Base-by-base conservation (phyloP, 2,113 vertebrate species). In the Zapornia atra region DNA sequence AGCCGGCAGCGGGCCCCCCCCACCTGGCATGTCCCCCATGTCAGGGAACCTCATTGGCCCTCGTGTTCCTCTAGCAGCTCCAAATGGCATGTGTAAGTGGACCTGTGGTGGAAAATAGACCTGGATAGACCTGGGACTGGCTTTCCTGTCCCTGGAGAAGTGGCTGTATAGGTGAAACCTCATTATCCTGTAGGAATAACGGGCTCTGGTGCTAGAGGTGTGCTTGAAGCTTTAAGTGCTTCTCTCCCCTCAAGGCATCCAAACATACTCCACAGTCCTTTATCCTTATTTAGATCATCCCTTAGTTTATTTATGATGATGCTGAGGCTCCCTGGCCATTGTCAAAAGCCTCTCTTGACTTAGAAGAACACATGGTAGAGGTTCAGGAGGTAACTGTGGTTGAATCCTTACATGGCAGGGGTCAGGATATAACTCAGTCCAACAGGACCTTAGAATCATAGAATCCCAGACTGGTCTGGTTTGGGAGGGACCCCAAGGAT, bases 1-100 rank as follows among this genome's bases (percentile, higher is more conserved):
- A 12, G 48, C 95, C 0, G 88, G 92, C 1, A 36, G 78, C 2
- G 97, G 80, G 3, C 91, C 97, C 3, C 56, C 97, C 1, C 92
- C 97, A 0, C 97, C 98, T 4, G 97, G 96, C 34, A 96, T 98
- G 86, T 87, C 98, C 3, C 97, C 98, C 0, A 96, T 98, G 92
- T 21, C 98, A 3, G 97, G 97, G 26, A 98, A 82, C 16, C 98
- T 99, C 66, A 96, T 99, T 42, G 99, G 99, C 53, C 98, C 99
- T 17, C 98, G 99, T 4, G 98, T 98, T 83, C 98, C 98, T 4
- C 98, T 99, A 66, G 98, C 99, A 6, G 99, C 99, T 33, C 98
- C 99, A 10, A 99, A 99, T 1, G 99, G 99, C 98, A 98, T 99
- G 99, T 99, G 99, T 99, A 96, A 99, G 99, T 99, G 89, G 25